Evolutionary conservation across 2,797 vertebrate genomes (phyloP).

Genomic region (Enteromius thamalakanensis): DNA sequence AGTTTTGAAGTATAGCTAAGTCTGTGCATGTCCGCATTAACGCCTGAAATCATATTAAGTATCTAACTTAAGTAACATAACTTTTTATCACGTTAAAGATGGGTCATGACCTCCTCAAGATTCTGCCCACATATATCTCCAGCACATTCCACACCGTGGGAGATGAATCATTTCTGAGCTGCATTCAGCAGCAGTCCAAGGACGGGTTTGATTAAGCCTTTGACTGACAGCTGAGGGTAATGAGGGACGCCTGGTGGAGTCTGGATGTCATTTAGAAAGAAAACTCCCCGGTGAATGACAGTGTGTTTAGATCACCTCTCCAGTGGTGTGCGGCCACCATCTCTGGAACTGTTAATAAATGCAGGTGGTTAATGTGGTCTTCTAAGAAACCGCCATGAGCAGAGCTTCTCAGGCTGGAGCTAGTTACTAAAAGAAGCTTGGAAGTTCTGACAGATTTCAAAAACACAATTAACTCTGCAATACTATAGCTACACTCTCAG

Average conservation of each 20-base stretch:
- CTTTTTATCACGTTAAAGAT: conserved; percentile 38
- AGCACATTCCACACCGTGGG: conserved; percentile 17
- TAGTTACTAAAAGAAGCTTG: not conserved
- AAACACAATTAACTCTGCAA: not conserved
- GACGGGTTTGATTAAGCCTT: conserved; percentile 51
- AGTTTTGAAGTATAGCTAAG: conserved; percentile 24
- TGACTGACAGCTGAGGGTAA: conserved; percentile 62
- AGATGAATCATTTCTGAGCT: conserved; percentile 41
- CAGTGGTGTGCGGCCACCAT: not conserved
- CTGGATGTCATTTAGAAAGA: conserved; percentile 54
- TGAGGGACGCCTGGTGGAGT: conserved; percentile 48
- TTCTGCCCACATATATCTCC: conserved; percentile 37
- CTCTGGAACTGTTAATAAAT: conserved; percentile 5
- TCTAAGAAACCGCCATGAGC: not conserved
- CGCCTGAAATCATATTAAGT: conserved; percentile 35
- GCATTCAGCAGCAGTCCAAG: conserved; percentile 44
- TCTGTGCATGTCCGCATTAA: not conserved
- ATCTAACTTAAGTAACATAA: too few species aligned
- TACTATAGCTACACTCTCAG: not conserved
- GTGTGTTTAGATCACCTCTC: conserved; percentile 45
- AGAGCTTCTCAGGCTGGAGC: not conserved
- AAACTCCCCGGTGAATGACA: conserved; percentile 54
- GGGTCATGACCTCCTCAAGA: conserved; percentile 44
- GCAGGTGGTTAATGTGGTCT: conserved; percentile 12
- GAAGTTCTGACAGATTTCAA: not conserved